phyloP scores from a whole-genome alignment of 2,113 vertebrate species.

The Thinocorus orbignyianus region DNA sequence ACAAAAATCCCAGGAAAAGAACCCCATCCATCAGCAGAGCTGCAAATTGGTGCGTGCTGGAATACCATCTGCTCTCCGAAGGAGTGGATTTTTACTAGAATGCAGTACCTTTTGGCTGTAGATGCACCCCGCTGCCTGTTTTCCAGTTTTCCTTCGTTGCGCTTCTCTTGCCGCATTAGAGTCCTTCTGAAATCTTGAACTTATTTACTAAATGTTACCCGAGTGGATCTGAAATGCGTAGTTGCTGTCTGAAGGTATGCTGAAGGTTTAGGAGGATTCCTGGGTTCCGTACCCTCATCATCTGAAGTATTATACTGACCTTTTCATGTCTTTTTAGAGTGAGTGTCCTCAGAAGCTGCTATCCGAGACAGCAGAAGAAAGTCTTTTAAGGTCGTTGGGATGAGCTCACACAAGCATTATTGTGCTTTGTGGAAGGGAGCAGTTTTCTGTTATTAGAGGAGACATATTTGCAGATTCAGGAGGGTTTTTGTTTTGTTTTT shows the following conservation, averaged over 20 bases:
- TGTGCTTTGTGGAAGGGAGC: neutral
- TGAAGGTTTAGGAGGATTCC: neutral
- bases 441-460: neutral
- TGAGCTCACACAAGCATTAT: neutral
- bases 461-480: neutral
- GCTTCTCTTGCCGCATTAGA: neutral
- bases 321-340: neutral
- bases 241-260: neutral
- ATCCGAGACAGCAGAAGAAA: neutral
- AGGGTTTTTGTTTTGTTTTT: neutral
- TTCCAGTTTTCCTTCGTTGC: neutral
- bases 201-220: neutral
- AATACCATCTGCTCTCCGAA: slow-evolving; percentile 21
- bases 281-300: neutral
- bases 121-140: neutral
- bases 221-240: neutral
- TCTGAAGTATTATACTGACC: neutral
- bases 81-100: slow-evolving; percentile 20
- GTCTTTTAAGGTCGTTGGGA: neutral
- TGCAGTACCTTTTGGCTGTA: neutral
- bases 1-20: neutral
- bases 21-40: neutral
- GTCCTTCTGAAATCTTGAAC: neutral
- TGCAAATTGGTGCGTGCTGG: slow-evolving; percentile 4
- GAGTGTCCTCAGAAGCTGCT: neutral